Evolutionary conservation across 2,888 invertebrate genomes (phyloP).

Genomic region (Amblyjoppa fuscipennis): DNA sequence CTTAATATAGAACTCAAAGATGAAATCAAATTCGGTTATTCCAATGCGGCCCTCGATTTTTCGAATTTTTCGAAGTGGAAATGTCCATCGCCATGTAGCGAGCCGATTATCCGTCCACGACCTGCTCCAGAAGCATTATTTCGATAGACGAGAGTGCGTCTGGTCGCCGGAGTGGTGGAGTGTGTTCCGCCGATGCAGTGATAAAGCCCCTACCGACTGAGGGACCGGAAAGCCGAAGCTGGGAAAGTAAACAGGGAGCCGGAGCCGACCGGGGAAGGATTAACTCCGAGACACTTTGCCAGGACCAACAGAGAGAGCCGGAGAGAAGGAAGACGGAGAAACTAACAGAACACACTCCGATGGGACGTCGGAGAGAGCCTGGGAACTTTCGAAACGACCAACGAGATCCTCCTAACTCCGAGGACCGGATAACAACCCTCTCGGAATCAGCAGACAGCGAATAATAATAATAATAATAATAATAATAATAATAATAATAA

Average conservation of each 20-base stretch:
- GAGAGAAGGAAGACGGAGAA: conserved; percentile 20
- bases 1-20: no score
- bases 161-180: not conserved
- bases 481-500: no score
- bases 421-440: conserved; percentile 27
- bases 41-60: no score
- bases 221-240: conserved; percentile 70
- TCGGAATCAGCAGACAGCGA: conserved; percentile 8
- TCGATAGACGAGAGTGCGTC: conserved; percentile 3
- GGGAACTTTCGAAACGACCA: conserved; percentile 28
- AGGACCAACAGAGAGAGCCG: conserved; percentile 27
- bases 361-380: not conserved
- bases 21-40: no score
- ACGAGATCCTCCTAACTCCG: not conserved
- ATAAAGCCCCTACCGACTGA: conserved; percentile 33
- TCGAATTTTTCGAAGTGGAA: no score
- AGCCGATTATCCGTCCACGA: not conserved
- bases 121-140: not conserved
- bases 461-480: not conserved
- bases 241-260: conserved; percentile 74
- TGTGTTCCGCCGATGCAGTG: conserved; percentile 19
- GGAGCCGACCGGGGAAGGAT: conserved; percentile 69
- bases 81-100: not conserved
- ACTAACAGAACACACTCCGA: not conserved
- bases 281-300: conserved; percentile 59